Evolutionary conservation across 2,113 vertebrate species (phyloP).

Genomic region (Zootoca vivipara): DNA sequence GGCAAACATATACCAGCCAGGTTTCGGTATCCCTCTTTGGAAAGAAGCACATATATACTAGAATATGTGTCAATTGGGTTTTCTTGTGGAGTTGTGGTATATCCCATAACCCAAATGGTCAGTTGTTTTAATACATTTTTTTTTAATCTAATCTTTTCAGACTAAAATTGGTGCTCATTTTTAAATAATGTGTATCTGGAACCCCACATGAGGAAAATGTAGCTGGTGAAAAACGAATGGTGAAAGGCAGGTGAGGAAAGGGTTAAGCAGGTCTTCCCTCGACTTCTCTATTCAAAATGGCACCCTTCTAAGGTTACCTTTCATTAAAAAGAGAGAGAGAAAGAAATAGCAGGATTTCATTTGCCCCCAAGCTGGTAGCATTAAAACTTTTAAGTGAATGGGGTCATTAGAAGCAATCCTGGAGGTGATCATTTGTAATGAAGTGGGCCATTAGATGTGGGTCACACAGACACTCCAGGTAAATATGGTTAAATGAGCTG

Average conservation of each 20-base stretch:
- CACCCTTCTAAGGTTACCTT: not conserved
- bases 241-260: not conserved
- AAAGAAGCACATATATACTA: not conserved
- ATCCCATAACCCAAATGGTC: not conserved
- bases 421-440: slow-evolving; percentile 17
- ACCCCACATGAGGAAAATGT: not conserved
- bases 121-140: not conserved
- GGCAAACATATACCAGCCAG: not conserved
- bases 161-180: not conserved
- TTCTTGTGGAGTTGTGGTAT: not conserved
- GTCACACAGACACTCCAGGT: slow-evolving; percentile 16
- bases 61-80: not conserved
- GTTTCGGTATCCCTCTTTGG: not conserved
- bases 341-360: not conserved
- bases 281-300: too few relatives aligned
- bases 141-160: not conserved
- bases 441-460: slow-evolving; percentile 9
- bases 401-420: not conserved
- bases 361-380: not conserved
- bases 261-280: not conserved
- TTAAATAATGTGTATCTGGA: not conserved
- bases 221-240: too few relatives aligned
- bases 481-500: slow-evolving; percentile 31
- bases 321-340: not conserved
- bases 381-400: not conserved